Evolutionary conservation across 2,113 vertebrate species (phyloP).

Genomic region (Leptobrachium ailaonicum): DNA sequence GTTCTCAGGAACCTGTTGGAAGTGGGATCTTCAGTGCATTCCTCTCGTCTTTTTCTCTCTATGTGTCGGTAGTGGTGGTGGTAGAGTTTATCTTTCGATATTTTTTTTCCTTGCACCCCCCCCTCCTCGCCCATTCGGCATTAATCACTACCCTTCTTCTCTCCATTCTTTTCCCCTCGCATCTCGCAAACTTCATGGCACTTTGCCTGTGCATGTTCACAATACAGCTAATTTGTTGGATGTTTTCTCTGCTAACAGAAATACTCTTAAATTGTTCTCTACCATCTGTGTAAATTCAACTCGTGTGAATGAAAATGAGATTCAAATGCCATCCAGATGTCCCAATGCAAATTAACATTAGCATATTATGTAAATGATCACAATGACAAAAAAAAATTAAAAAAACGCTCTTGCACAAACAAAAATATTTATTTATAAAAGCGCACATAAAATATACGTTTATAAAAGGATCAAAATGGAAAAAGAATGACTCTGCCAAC

Average conservation of each 20-base stretch:
- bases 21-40: not conserved
- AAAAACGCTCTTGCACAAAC: slow-evolving; percentile 57
- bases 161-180: not conserved
- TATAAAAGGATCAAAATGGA: slow-evolving; percentile 55
- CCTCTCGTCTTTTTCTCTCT: slow-evolving; percentile 4
- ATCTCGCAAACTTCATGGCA: slow-evolving; percentile 34
- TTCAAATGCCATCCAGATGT: slow-evolving; percentile 81
- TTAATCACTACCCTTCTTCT: slow-evolving; percentile 38
- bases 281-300: slow-evolving; percentile 74
- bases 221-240: slow-evolving; percentile 69
- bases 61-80: not conserved
- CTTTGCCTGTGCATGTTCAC: slow-evolving; percentile 37
- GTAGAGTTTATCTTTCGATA: slow-evolving; percentile 14
- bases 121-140: slow-evolving; percentile 10
- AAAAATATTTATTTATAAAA: slow-evolving; percentile 63
- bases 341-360: slow-evolving; percentile 66
- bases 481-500: slow-evolving; percentile 12
- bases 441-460: slow-evolving; percentile 58
- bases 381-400: slow-evolving; percentile 30
- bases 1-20: slow-evolving; percentile 22
- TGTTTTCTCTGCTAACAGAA: slow-evolving; percentile 77
- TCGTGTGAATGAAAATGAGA: slow-evolving; percentile 76
- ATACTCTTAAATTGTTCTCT: slow-evolving; percentile 72
- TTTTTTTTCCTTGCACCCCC: no score
- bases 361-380: slow-evolving; percentile 73